Evolutionary conservation across 2,888 invertebrate genomes (phyloP), one percentile per base, ranked within the genome.

Genomic region (Leptopterna dolabrata): DNA sequence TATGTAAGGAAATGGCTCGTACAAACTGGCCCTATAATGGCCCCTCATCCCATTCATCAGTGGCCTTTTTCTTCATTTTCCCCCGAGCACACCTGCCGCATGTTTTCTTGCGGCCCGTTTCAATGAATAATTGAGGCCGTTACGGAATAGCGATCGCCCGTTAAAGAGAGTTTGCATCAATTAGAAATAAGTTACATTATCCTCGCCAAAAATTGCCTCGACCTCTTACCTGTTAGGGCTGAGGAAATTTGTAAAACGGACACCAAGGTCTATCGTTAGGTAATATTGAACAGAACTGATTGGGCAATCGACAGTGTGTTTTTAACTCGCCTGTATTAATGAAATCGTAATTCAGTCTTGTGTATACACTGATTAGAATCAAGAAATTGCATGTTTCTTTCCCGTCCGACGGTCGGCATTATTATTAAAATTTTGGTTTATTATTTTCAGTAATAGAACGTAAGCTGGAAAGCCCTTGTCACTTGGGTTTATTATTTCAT

Each of bases 21-120:
- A 85, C 85, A 85, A 85, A 73, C 73, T 85, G 45, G 73, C 43
- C 73, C 45, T 73, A 85, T 85, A 85, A 85, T 76, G 30, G 85
- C 73, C 85, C n/a, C 36, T 76, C 85, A 73, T 73, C 76, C 6
- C 85, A 85, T 85, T 76, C 85, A 85, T 76, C 85, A 73, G 80
- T 45, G 78, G 78, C 27, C 24, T 45, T 78, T 78, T 19, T 24
- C 78, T 76, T 30, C 29, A 14, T 43, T 78, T 24, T 27, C 13
- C 45, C 27, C 24, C 27, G 2, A 2, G 1, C 24, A 0, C 11
- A 63, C 63, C 63, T 24, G 27, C 63, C 27, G 63, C 63, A 63
- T 11, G 63, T 63, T 63, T 63, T 36, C 7, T 24, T 0, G 63
- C 24, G 63, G 63, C 78, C 41, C 78, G 14, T 11, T 29, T 45